phyloP scores from a whole-genome alignment of 2,113 vertebrate genomes.

The Stegastes partitus region DNA sequence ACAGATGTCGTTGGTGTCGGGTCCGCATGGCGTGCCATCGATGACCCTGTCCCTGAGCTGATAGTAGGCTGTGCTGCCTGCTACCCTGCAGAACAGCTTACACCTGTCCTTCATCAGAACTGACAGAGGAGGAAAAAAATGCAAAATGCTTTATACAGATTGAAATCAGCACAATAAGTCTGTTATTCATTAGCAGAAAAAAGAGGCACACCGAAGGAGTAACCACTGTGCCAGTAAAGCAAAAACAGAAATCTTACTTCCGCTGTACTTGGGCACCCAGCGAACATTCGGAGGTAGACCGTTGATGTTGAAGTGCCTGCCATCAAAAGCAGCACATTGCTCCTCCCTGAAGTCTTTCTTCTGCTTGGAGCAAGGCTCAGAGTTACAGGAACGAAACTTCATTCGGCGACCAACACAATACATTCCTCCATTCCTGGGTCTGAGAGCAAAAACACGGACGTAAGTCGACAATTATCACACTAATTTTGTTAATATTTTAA shows the following conservation, averaged over 20 bases:
- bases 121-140: slow-evolving; percentile 68
- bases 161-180: not conserved
- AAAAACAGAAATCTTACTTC: slow-evolving; percentile 88
- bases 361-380: slow-evolving; percentile 92
- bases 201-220: not conserved
- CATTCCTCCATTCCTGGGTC: slow-evolving; percentile 94
- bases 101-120: slow-evolving; percentile 99
- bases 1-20: slow-evolving; percentile 97
- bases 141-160: not conserved
- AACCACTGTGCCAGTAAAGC: not conserved
- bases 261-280: slow-evolving; percentile 99
- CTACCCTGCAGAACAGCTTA: slow-evolving; percentile 97
- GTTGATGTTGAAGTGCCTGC: slow-evolving; percentile 98
- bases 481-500: not conserved
- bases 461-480: not conserved
- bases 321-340: slow-evolving; percentile 93
- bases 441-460: slow-evolving; percentile 67
- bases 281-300: slow-evolving; percentile 94
- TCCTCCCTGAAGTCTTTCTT: slow-evolving; percentile 96
- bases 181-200: no score
- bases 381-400: slow-evolving; percentile 99
- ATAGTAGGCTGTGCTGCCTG: slow-evolving; percentile 95
- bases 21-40: slow-evolving; percentile 96
- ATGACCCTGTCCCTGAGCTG: slow-evolving; percentile 97
- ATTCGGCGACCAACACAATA: slow-evolving; percentile 97